Evolutionary conservation across 2,113 vertebrate genomes (phyloP).

Genomic region (Eulemur macaco): DNA sequence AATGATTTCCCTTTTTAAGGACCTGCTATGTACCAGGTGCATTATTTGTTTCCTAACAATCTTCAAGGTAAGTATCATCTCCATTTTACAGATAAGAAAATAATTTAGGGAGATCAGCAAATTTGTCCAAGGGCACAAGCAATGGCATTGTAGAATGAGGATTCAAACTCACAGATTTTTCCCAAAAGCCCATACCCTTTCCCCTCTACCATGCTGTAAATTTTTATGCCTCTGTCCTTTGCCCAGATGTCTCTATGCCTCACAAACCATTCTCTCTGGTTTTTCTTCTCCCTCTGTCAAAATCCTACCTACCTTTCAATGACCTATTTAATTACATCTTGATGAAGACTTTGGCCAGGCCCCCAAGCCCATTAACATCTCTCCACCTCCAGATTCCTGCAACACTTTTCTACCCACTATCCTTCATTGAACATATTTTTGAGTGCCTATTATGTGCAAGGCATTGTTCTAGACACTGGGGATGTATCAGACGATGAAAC

Average conservation of each 20-base stretch:
- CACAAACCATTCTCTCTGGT: neutral
- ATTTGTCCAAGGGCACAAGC: neutral
- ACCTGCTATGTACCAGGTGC: neutral
- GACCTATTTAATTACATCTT: neutral
- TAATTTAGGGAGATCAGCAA: slow-evolving; percentile 8
- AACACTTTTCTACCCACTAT: neutral
- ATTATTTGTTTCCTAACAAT: neutral
- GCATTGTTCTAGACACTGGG: neutral
- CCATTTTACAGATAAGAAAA: neutral
- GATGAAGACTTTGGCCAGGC: neutral
- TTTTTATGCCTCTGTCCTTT: neutral
- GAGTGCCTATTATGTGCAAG: neutral
- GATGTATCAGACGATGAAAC: neutral
- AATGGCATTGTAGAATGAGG: neutral
- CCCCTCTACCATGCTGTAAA: neutral
- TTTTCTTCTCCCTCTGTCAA: neutral
- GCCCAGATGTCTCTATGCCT: neutral
- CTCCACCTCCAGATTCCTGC: neutral
- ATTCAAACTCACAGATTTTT: neutral
- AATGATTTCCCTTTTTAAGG: neutral
- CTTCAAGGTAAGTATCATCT: neutral
- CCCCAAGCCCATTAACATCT: neutral
- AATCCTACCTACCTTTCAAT: neutral
- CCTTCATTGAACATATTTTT: neutral
- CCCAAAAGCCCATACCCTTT: neutral